Evolutionary conservation across 2,888 invertebrate species (phyloP).

Genomic region (Archaeoteleia sp.): DNA sequence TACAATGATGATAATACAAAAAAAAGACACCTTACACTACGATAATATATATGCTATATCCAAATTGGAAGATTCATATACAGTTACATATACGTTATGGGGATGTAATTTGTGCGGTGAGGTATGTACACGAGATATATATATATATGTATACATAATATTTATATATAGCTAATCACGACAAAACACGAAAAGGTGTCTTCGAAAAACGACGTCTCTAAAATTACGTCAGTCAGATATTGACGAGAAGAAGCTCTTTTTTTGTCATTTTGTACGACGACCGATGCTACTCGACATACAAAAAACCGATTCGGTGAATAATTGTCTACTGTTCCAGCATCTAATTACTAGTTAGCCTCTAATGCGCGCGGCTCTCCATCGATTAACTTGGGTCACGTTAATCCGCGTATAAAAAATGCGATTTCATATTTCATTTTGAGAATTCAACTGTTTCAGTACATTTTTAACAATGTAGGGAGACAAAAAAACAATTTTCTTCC

Average conservation of each 20-base stretch:
- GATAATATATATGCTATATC: constrained; percentile 15
- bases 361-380: constrained; percentile 39
- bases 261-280: constrained; percentile 11
- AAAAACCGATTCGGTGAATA: constrained; percentile 10
- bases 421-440: constrained; percentile 6
- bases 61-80: constrained; percentile 33
- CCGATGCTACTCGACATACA: constrained; percentile 14
- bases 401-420: constrained; percentile 34
- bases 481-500: too few species aligned
- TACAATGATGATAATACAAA: background rate
- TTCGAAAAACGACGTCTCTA: constrained; percentile 8
- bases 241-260: constrained; percentile 22
- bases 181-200: constrained; percentile 26
- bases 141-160: constrained; percentile 31
- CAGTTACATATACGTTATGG: constrained; percentile 30
- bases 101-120: constrained; percentile 39
- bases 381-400: constrained; percentile 4
- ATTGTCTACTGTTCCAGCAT: constrained; percentile 30
- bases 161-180: constrained; percentile 44
- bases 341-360: constrained; percentile 71
- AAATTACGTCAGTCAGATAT: constrained; percentile 10
- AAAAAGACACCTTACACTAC: constrained; percentile 1
- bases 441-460: constrained; percentile 12
- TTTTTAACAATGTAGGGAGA: too few species aligned
- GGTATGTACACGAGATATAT: constrained; percentile 50